phyloP scores from a whole-genome alignment of 2,797 vertebrate species.

The Eulemur rubriventer region DNA sequence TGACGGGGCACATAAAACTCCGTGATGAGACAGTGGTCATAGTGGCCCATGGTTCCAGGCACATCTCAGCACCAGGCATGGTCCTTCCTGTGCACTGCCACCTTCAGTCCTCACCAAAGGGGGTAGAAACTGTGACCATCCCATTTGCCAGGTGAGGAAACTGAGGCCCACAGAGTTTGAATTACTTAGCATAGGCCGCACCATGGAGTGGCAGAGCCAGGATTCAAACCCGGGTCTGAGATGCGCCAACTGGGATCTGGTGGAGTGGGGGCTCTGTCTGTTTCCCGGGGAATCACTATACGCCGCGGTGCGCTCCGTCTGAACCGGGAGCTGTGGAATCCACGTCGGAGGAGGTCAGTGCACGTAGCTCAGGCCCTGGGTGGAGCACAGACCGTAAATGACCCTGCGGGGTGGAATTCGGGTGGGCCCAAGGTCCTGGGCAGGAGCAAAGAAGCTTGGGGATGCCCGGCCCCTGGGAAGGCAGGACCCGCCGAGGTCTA shows the following conservation, averaged over 20 bases:
- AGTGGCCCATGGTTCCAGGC: not conserved
- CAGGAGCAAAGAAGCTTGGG: not conserved
- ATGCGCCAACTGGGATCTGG: not conserved
- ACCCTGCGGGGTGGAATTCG: not conserved
- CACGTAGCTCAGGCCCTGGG: not conserved
- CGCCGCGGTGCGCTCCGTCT: accelerated
- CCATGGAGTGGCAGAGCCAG: not conserved
- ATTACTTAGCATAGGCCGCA: not conserved
- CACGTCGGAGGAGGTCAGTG: accelerated
- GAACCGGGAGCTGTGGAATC: accelerated
- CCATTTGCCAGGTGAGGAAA: not conserved
- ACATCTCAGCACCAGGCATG: accelerated
- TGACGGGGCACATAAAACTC: accelerated
- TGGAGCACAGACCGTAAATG: not conserved
- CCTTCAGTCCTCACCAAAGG: not conserved
- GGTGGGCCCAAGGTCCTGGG: not conserved
- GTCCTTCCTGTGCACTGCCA: too few species aligned
- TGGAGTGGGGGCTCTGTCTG: not conserved
- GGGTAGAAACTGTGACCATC: not conserved
- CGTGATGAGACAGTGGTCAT: accelerated
- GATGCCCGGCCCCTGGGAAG: not conserved
- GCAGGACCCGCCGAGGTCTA: not conserved
- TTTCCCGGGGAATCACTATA: not conserved
- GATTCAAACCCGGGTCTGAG: not conserved
- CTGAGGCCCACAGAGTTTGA: not conserved